These are phyloP conservation scores for Chroicocephalus ridibundus DNA, from an alignment of 2,113 vertebrate genomes.

Conservation along the genomic window DNA sequence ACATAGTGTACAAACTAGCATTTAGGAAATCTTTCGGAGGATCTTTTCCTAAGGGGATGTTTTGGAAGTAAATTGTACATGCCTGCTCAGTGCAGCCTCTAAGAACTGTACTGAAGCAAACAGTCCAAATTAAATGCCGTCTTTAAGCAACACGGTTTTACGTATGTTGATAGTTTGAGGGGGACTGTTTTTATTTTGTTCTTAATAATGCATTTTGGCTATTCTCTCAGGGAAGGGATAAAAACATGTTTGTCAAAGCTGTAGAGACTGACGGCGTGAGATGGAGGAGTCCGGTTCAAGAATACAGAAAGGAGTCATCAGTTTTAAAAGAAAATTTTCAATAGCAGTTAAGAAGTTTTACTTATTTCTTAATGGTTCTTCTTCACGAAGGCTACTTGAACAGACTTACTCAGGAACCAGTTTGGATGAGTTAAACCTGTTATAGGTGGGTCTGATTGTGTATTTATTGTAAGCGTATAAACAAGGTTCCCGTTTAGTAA, in stretches of 20 bases:
- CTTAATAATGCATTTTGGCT: neutral
- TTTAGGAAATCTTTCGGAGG: slow-evolving; percentile 4
- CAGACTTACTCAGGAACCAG: neutral
- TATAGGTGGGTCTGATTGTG: neutral
- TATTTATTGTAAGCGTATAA: neutral
- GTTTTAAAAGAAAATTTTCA: neutral
- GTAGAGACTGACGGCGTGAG: neutral
- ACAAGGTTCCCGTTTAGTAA: neutral
- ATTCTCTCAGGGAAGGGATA: neutral
- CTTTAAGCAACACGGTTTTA: neutral
- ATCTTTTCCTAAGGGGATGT: slow-evolving; percentile 21
- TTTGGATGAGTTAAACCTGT: neutral
- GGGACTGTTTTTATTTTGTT: neutral
- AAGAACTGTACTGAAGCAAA: neutral
- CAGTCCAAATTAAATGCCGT: neutral
- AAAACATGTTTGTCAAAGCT: neutral
- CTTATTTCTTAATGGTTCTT: neutral
- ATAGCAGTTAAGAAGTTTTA: neutral
- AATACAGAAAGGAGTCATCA: neutral
- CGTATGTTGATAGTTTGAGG: neutral
- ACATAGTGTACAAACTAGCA: slow-evolving; percentile 15
- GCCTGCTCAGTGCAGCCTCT: neutral
- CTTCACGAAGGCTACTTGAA: neutral
- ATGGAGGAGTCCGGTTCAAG: neutral
- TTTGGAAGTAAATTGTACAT: slow-evolving; percentile 12